Percentiles rank a stretch among this genome's conserved stretches.
Conservation (phyloP, 2,113 vertebrate species). For the Gallinago media region DNA sequence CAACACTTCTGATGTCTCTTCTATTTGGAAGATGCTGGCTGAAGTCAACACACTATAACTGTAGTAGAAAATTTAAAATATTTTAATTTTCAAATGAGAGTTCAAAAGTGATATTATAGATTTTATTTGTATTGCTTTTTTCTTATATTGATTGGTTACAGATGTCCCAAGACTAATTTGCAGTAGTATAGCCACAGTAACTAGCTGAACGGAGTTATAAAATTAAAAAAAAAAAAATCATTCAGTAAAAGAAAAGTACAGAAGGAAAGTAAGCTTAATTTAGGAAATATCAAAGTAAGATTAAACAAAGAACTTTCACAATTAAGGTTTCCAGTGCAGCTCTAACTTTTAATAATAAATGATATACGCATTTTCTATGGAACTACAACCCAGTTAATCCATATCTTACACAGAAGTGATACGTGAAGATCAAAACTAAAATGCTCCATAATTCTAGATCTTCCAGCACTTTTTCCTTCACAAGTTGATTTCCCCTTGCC, state of each 20-base stretch:
- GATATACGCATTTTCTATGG: rapidly evolving
- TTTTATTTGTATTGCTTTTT: neutral
- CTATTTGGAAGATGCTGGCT: neutral
- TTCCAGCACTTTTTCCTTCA: neutral
- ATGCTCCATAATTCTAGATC: neutral
- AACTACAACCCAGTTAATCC: too few species aligned
- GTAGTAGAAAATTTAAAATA: neutral
- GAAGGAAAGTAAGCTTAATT: neutral
- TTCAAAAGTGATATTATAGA: neutral
- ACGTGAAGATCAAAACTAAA: neutral
- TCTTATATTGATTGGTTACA: neutral
- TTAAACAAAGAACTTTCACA: neutral
- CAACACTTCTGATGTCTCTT: neutral
- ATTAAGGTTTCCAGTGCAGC: neutral
- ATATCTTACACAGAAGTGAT: neutral
- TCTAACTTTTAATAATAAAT: neutral
- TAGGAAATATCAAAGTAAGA: neutral
- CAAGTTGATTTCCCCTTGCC: neutral
- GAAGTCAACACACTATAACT: neutral
- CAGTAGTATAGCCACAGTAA: neutral
- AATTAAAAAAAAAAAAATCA: neutral
- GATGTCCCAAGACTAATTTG: neutral
- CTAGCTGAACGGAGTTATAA: neutral
- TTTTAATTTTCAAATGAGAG: neutral
- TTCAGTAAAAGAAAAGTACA: neutral